phyloP scores from a whole-genome alignment of 2,888 invertebrate genomes.

The Eubasilissa splendida region DNA sequence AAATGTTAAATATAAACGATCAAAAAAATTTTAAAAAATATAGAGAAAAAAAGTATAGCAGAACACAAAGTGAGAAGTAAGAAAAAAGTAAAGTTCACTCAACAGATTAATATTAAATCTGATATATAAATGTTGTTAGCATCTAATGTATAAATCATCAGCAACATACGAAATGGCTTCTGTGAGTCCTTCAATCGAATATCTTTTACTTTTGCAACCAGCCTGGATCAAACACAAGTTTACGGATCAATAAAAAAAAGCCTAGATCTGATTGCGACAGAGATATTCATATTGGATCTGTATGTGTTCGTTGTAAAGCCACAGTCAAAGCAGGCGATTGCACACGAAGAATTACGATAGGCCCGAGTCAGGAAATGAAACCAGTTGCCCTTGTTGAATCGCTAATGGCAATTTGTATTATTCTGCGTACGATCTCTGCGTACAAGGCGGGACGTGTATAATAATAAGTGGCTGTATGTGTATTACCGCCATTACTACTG shows the following conservation, averaged over 20 bases:
- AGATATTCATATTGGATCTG: neutral
- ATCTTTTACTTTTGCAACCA: too few relatives aligned
- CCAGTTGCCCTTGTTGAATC: constrained; percentile 56
- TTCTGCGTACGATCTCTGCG: constrained; percentile 51
- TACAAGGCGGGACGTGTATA: constrained; percentile 42
- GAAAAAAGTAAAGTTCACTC: too few relatives aligned
- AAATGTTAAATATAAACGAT: too few relatives aligned
- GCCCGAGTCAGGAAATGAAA: constrained; percentile 55
- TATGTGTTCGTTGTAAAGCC: neutral
- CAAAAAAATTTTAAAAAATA: too few relatives aligned
- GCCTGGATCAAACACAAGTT: neutral
- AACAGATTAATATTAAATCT: too few relatives aligned
- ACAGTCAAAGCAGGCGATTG: constrained; percentile 14
- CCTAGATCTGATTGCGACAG: neutral
- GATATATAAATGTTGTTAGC: too few relatives aligned
- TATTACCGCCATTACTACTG: constrained; percentile 10
- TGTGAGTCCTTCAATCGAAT: too few relatives aligned
- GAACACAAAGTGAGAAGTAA: too few relatives aligned
- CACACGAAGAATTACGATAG: constrained; percentile 26
- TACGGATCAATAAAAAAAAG: neutral
- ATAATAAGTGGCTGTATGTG: constrained; percentile 32
- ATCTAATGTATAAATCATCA: too few relatives aligned
- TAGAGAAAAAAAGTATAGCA: too few relatives aligned
- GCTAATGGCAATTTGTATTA: constrained; percentile 54
- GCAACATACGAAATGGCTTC: too few relatives aligned